A percentile compares a stretch with the other conserved stretches of the same genome.
Conservation (phyloP, 2,113 vertebrate genomes). For the Pterocles burchelli region DNA sequence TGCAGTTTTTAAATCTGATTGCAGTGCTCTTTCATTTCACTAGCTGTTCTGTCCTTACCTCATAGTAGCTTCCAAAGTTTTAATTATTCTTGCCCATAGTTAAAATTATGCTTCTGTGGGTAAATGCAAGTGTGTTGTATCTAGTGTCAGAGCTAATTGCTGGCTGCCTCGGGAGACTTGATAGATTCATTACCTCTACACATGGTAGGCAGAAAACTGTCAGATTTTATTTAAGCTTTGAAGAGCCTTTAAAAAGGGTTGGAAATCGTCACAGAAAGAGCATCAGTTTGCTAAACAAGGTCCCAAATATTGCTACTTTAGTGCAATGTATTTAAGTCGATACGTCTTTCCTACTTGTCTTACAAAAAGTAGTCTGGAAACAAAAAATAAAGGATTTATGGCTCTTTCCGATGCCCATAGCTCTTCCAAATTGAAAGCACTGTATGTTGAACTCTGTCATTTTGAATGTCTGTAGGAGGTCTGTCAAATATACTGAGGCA, state of each 20-base stretch:
- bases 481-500: neutral
- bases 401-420: neutral
- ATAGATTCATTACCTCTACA: conserved; percentile 54
- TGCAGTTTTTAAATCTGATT: neutral
- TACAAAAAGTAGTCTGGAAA: neutral
- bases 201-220: conserved; percentile 50
- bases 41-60: conserved; percentile 29
- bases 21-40: neutral
- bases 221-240: conserved; percentile 53
- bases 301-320: neutral
- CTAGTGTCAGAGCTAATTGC: conserved; percentile 56
- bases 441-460: neutral
- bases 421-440: neutral
- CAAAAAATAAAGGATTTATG: neutral
- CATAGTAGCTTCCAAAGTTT: neutral
- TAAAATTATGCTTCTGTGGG: conserved; percentile 22
- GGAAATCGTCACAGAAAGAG: conserved; percentile 24
- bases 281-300: conserved; percentile 34
- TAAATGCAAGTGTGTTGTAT: conserved; percentile 50
- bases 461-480: neutral
- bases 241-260: conserved; percentile 13
- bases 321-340: neutral
- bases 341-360: neutral
- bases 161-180: conserved; percentile 42
- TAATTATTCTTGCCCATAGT: conserved; percentile 34